Evolutionary conservation across 1,140 invertebrate genomes (phyloP), one percentile per base, ranked within the genome.

Genomic region (Diprion similis): DNA sequence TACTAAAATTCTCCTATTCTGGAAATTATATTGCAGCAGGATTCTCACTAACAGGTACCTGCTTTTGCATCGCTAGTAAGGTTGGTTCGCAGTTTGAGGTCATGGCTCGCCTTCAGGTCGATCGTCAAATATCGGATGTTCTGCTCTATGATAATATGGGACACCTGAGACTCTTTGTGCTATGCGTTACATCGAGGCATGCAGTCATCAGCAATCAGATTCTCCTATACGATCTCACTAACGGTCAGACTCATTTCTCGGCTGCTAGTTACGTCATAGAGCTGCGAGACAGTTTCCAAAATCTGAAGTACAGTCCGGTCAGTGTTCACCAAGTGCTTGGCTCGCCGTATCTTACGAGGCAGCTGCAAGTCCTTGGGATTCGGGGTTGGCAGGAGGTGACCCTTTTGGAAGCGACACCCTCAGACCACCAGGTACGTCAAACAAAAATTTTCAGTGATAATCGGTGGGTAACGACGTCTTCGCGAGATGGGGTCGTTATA

Each of bases 1-100:
- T 87, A 0, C 67, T 87, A 10, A 87, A 83, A 68, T 84, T 87
- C 72, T 86, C 84, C 1, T 71, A 76, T 0, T 80, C 79, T 68
- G 86, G 86, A 68, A 84, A 78, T 83, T 85, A 72, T 70, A 79
- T 72, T 67, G 51, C 51, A 0, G 79, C 73, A 0, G 78, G 74
- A 6, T 77, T 82, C 19, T 84, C 75, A 71, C 70, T 24, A 10
- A 48, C 51, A 0, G 85, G 85, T 1, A 69, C 75, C n/a, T 84
- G 84, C 46, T 87, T 77, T 67, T 82, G 83, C 47, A 46, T 88
- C 1, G 79, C 48, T 8, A 47, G 84, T 11, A 78, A 66, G 13
- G 17, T 37, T 11, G n/a, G 73, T 2, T 74, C 75, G 10, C 59
- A 72, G 6, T 82, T 82, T 18, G 66, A 73, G 0, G 75, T 83